phyloP scores from a whole-genome alignment of 1,140 invertebrate species.

The Drosophila busckii region DNA sequence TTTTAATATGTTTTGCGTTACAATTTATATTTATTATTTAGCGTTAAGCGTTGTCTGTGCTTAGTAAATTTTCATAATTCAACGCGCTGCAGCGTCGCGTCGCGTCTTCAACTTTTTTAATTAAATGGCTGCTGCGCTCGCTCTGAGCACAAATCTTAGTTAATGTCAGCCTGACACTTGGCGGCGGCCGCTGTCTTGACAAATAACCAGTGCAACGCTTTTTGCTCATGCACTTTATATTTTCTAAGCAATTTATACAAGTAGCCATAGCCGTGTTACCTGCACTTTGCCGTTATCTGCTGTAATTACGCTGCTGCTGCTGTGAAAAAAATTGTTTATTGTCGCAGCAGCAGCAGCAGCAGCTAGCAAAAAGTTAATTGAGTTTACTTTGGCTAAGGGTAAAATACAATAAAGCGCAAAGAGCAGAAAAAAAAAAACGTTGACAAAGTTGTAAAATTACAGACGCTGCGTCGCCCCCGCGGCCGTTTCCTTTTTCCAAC shows the following conservation, averaged over 20 bases:
- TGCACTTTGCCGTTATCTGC: conserved; percentile 72
- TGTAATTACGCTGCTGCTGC: conserved; percentile 60
- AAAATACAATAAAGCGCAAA: no score
- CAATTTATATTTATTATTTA: conserved; percentile 25
- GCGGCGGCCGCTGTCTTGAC: conserved; percentile 59
- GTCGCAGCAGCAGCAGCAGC: conserved; percentile 33
- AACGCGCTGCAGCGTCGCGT: conserved; percentile 52
- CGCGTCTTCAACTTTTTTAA: conserved; percentile 40
- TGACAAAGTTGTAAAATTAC: conserved; percentile 69
- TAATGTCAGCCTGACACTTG: conserved; percentile 61
- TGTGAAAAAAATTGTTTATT: conserved; percentile 70
- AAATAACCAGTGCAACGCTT: conserved; percentile 47
- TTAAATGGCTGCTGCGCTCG: no score
- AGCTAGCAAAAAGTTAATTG: no score
- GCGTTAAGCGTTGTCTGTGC: no score
- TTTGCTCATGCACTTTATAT: conserved; percentile 50
- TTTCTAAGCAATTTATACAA: conserved; percentile 72
- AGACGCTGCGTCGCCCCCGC: conserved; percentile 17
- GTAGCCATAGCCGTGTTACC: no score
- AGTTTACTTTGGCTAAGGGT: no score
- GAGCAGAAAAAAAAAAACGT: conserved; percentile 71
- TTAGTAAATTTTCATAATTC: conserved; percentile 68
- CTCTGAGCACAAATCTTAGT: conserved; percentile 76
- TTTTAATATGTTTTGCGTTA: conserved; percentile 45
- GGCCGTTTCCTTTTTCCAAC: no score